A percentile compares a stretch with the other conserved stretches of the same genome.
Evolutionary conservation across 2,888 invertebrate species (phyloP).

Genomic region (Melikaiella ostensackeni): DNA sequence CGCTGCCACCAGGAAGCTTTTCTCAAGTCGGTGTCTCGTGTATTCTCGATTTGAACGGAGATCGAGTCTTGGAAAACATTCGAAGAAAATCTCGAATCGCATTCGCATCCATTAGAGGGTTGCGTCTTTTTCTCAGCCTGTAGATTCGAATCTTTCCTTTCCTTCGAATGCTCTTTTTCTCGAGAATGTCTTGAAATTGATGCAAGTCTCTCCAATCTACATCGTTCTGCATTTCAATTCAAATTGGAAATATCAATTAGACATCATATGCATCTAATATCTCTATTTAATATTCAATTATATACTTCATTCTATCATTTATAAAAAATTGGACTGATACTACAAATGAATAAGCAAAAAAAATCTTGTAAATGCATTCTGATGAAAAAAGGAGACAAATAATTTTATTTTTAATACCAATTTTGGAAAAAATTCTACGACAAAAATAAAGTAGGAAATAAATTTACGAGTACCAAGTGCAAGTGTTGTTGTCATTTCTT

Average conservation of each 20-base stretch:
- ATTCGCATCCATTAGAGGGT: conserved; percentile 23
- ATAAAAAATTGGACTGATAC: no score
- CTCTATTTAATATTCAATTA: no score
- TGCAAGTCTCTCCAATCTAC: conserved; percentile 6
- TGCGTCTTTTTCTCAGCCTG: conserved; percentile 3
- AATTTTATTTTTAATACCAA: no score
- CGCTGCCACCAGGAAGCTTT: conserved; percentile 15
- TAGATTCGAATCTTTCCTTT: conserved; percentile 18
- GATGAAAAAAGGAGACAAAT: no score
- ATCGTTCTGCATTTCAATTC: not conserved
- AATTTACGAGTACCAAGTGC: no score
- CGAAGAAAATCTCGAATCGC: conserved; percentile 24
- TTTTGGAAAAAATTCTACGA: no score
- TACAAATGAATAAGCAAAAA: no score
- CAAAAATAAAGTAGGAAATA: no score
- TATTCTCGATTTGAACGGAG: conserved; percentile 1
- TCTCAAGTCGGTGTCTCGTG: not conserved
- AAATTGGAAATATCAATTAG: not conserved
- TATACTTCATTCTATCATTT: no score
- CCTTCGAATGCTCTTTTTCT: not conserved
- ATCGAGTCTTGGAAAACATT: not conserved
- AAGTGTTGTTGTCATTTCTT: no score
- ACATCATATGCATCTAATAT: not conserved
- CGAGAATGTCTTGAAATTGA: not conserved
- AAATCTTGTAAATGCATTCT: no score